Conservation (phyloP, 2,113 vertebrate species). For the Martes martes region DNA sequence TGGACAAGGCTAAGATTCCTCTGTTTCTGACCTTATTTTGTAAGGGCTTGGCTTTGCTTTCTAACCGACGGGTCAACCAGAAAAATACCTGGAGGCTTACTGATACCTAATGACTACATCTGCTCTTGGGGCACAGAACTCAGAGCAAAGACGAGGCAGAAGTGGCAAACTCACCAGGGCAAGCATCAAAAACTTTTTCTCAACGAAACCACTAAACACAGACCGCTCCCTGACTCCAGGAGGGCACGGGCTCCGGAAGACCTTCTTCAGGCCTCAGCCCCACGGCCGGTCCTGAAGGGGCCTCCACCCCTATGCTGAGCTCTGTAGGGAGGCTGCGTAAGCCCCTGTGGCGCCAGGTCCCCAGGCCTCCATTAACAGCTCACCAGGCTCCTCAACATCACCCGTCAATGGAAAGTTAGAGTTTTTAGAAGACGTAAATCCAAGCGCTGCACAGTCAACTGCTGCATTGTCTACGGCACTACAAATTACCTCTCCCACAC, state of each 20-base stretch:
- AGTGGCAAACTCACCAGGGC: not conserved
- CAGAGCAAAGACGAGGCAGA: not conserved
- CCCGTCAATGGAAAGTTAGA: not conserved
- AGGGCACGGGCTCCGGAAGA: not conserved
- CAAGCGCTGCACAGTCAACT: not conserved
- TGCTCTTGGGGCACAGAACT: not conserved
- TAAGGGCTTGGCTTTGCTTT: not conserved
- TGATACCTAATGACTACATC: not conserved
- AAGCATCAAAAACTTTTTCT: not conserved
- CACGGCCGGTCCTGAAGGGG: not conserved
- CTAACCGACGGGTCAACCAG: not conserved
- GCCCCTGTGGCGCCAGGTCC: not conserved
- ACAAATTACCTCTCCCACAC: not conserved
- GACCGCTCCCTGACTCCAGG: not conserved
- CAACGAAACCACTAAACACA: not conserved
- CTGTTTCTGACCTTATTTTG: not conserved
- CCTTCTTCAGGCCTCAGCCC: not conserved
- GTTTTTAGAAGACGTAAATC: not conserved
- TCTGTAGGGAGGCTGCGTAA: not conserved
- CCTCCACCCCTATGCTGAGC: not conserved
- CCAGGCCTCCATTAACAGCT: not conserved
- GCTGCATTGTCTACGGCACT: fast-evolving
- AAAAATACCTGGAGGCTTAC: not conserved
- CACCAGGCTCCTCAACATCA: not conserved
- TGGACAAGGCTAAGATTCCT: not conserved